Base-by-base conservation (phyloP, 1,140 invertebrate species). In the Campoletis sonorensis region DNA sequence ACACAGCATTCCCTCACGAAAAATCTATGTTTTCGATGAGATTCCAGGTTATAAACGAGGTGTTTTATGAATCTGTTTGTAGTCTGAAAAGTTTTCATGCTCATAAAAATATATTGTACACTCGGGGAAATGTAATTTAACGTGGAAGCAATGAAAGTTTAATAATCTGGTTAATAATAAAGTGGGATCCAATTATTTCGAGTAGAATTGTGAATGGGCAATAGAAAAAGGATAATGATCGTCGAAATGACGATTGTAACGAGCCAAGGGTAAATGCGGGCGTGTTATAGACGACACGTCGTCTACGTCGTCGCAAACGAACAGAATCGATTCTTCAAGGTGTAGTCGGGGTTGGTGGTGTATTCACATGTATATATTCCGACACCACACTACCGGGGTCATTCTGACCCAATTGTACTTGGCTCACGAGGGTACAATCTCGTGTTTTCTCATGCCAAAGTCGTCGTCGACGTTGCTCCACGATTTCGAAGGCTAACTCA, bases 321-420 rank as follows among this genome's bases (percentile, higher is more conserved):
- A 27, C 67, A 84, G 82, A 81, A 87, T 87, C 86, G 86, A 87
- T 87, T 84, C 80, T 84, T 26, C 64, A 58, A 67, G 61, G 21
- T 64, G 7, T 61, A 61, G 58, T 21, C 18, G 21, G 58, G 21
- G 58, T 61, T 23, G 5, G 58, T 61, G 18, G 58, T 61, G n/a
- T 61, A 23, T 23, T 23, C 58, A 2, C 21, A 64, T 64, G n/a
- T 64, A 54, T 54, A 23, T 0, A 64, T 21, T 11, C 13, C 58
- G 58, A 26, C 58, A 64, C 23, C 58, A 23, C 58, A 64, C 58
- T 64, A 21, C 58, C 70, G 79, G 82, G 67, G 79, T 77, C 76
- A 78, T 81, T 81, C 76, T 82, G 84, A 86, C 80, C 78, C 81
- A 79, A 87, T 83, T 58, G 80, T 77, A 67, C 80, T 58, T 64